Evolutionary conservation across 2,113 vertebrate genomes (phyloP), one percentile per base, ranked within the genome.

Genomic region (Varanus komodoensis): DNA sequence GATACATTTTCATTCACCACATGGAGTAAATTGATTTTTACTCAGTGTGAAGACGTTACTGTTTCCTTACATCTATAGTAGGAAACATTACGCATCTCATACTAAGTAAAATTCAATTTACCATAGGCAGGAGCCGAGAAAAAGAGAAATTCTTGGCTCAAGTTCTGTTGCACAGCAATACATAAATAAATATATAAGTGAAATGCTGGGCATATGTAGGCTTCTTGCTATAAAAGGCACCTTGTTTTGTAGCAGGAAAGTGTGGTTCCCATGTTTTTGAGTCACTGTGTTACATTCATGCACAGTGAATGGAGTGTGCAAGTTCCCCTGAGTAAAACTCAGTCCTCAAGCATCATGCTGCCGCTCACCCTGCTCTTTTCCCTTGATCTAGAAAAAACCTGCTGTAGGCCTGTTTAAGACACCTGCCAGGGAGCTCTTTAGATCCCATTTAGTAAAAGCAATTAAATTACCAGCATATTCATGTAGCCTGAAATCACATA

Each of bases 21-120:
- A 91, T 90, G 82, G 86, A 85, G 64, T 67, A 94, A 95, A 96
- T 92, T 91, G 83, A 89, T 96, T 96, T 95, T 94, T 94, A 91
- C 87, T 93, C 87, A 74, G 78, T 89, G 82, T 91, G 91, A 87
- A 93, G 71, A 89, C 75, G 89, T 84, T 91, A 89, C 75, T 93
- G 73, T 95, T 96, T 90, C 90, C 93, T 93, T 93, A 93, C 94
- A 92, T 91, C 89, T 92, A 29, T 91, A 57, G 84, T 91, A 12
- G 8, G 90, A 94, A 95, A 91, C 69, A 91, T 85, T 96, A 91
- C 87, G 84, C 88, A 64, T 90, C 86, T 81, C 73, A 50, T 77
- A 82, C 64, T 88, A 83, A 78, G 92, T 61, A 78, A 93, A 95
- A 96, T 93, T 94, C 87, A 93, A 94, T 96, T 93, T 94, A 91